phyloP scores from a whole-genome alignment of 2,113 vertebrate genomes.

The Tetraodon nigroviridis region DNA sequence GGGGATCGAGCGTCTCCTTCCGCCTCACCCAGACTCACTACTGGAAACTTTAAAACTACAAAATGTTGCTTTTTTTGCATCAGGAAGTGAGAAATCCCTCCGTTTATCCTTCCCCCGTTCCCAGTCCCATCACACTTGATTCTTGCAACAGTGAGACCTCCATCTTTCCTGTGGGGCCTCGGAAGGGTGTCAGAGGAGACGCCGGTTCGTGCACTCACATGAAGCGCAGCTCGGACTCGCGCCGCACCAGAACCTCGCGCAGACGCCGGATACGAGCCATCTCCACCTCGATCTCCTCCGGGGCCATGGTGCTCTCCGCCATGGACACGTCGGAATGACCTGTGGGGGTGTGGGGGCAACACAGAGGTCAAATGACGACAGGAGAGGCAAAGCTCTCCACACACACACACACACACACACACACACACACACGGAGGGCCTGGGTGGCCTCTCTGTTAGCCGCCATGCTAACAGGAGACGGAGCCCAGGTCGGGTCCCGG shows the following conservation, averaged over 20 bases:
- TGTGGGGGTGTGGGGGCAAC: constrained; percentile 39
- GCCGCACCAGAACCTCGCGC: constrained; percentile 91
- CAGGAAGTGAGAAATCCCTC: too few relatives aligned
- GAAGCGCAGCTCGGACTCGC: constrained; percentile 97
- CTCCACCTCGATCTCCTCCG: constrained; percentile 95
- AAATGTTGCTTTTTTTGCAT: too few relatives aligned
- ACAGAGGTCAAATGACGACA: neutral
- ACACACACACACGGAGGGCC: too few relatives aligned
- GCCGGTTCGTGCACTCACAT: constrained; percentile 81
- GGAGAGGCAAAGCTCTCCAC: neutral
- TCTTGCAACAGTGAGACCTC: neutral
- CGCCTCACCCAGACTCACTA: too few relatives aligned
- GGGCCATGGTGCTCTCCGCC: constrained; percentile 93
- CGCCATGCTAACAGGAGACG: too few relatives aligned
- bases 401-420: neutral
- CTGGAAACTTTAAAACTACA: too few relatives aligned
- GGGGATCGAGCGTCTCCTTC: too few relatives aligned
- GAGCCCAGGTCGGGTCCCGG: too few relatives aligned
- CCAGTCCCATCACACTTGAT: too few relatives aligned
- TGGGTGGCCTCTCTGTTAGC: too few relatives aligned
- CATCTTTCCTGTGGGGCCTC: neutral
- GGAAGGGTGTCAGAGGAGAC: neutral
- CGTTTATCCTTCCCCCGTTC: too few relatives aligned
- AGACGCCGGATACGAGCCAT: constrained; percentile 96
- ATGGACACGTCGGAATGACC: constrained; percentile 92